Base-by-base conservation (phyloP, 2,797 vertebrate species). In the Pseudomugil tenellus region DNA sequence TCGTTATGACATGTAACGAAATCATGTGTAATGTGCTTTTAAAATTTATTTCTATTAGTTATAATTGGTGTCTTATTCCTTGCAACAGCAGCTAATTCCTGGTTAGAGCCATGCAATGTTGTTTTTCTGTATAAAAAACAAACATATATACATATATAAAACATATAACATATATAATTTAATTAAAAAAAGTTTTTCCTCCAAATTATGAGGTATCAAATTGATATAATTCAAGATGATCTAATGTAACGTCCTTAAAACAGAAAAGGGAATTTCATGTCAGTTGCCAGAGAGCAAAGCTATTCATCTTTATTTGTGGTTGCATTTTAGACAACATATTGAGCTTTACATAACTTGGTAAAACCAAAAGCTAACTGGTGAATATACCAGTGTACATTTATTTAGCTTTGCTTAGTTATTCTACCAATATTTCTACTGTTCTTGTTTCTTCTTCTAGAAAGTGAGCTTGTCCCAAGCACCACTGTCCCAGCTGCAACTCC, bases 401-500 rank as follows among this genome's bases (percentile, higher is more conserved):
- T 49, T 49, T 49, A 12, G 11, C 29, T 49, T 49, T 49, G 29
- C 46, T 41, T 53, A 6, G 49, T 17, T 64, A 10, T 58, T 59
- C 19, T 56, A 49, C 29, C 48, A 66, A 83, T 2, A 26, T 31
- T 59, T 74, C 25, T 26, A 16, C 58, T 34, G 3, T 29, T 69
- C 23, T 8, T 78, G 61, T 72, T 28, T 79, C 51, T 64, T n/a
- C 86, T 53, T 84, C 5, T 37, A 94, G 94, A 93, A 79, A 83
- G 79, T 28, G 73, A 69, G 19, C 83, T 39, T 0, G 19, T 76
- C 56, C 76, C 86, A 0, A 91, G 86, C 88, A 88, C 87, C 48
- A 83, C 87, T 8, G 28, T 68, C 19, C 57, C 77, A 0, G 60
- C 79, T 8, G 82, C 87, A 0, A 49, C 64, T 19, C 83, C 86